Base-by-base conservation (phyloP, 2,113 vertebrate genomes). In the Danionella cerebrum region DNA sequence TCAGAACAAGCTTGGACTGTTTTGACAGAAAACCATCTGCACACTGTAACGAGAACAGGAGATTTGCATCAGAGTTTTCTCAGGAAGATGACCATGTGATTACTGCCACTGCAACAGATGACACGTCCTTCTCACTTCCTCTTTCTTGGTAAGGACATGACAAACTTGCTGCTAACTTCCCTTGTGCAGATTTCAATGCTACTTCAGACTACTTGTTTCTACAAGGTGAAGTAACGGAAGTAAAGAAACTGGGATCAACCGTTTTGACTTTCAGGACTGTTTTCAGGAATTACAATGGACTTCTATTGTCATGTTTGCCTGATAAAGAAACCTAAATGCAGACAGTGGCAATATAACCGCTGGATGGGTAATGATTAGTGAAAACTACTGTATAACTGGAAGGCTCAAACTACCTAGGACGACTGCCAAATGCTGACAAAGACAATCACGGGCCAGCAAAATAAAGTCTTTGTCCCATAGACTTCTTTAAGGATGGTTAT, bases 381-480 rank as follows among this genome's bases (percentile, higher is more conserved):
- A 35, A 58, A 50, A 68, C 29, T 68, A n/a, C n/a, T n/a, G n/a
- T n/a, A 53, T 71, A 67, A 51, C 53, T 24, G 22, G 27, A 27
- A 24, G 59, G 66, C 66, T 45, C 24, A 29, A 51, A 67, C 48
- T 64, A 73, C 55, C 62, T 76, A 63, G 67, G 71, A 73, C 12
- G 22, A 13, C 47, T 67, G 50, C 75, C 59, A 68, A 58, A 55
- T 63, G 16, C 68, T 71, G 66, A 72, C 74, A 76, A 72, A 72
- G 64, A 53, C 62, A 41, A 24, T 65, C 50, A 35, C 36, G 35
- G 19, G 47, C 3, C 18, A 71, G 64, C 47, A 41, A 41, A 44
- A 59, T 21, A 18, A 54, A 58, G 36, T 60, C 31, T 60, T 48
- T 13, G n/a, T 58, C 38, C 45, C 65, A 21, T n/a, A 16, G 9